Percentiles rank a stretch among this genome's conserved stretches.
phyloP scores from a whole-genome alignment of 2,113 vertebrate genomes.

The Dascyllus trimaculatus region DNA sequence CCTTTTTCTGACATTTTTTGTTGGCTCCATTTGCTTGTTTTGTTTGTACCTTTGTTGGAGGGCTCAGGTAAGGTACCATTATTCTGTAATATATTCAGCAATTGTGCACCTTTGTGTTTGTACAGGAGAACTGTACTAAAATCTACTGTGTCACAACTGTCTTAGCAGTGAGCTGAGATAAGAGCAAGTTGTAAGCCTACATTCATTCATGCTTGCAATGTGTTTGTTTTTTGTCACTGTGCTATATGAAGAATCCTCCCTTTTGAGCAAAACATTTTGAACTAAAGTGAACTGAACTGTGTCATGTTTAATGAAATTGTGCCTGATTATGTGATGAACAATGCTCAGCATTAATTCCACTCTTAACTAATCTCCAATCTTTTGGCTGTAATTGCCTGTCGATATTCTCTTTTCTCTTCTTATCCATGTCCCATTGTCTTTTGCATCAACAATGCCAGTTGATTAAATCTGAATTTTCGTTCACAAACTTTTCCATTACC shows the following conservation, averaged over 20 bases:
- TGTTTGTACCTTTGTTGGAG: neutral
- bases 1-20: constrained; percentile 4
- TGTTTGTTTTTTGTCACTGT: neutral
- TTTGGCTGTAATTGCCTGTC: neutral
- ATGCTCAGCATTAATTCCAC: neutral
- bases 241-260: neutral
- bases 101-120: constrained; percentile 1
- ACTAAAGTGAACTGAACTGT: neutral
- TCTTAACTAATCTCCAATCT: constrained; percentile 3
- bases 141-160: too few species aligned
- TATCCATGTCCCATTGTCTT: constrained; percentile 2
- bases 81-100: neutral
- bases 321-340: constrained; percentile 1
- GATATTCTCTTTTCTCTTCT: constrained; percentile 10
- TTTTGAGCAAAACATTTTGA: neutral
- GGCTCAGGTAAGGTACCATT: neutral
- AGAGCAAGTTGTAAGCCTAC: neutral
- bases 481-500: constrained; percentile 2
- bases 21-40: constrained; percentile 6
- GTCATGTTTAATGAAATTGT: neutral
- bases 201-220: neutral
- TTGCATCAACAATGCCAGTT: neutral
- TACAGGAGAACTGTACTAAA: neutral
- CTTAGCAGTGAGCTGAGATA: neutral
- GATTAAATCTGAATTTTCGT: neutral